These are phyloP conservation scores for Gallinago jamesoni DNA, from an alignment of 2,113 vertebrate species.

Conservation along the genomic window DNA sequence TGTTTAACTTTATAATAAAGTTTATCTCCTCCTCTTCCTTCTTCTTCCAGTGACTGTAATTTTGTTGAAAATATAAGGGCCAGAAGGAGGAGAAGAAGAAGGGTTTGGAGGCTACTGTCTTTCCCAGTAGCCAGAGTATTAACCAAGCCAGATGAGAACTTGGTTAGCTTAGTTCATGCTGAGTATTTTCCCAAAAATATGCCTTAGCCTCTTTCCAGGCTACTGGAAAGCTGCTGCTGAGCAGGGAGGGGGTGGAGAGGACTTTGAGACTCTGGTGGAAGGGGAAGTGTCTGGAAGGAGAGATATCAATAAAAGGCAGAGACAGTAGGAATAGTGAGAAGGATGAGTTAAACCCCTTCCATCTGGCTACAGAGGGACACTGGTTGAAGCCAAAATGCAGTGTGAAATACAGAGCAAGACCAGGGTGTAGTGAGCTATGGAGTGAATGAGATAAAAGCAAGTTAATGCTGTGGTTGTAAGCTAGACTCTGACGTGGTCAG, in stretches of 20 bases:
- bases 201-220: background rate
- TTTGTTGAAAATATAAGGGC: background rate
- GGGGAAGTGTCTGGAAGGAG: background rate
- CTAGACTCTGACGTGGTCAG: background rate
- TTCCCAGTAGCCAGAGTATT: background rate
- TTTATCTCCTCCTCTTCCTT: background rate
- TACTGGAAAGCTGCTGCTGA: background rate
- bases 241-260: background rate
- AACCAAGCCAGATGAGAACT: background rate
- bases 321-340: background rate
- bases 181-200: background rate
- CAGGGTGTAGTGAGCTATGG: background rate
- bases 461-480: background rate
- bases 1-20: background rate
- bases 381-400: background rate
- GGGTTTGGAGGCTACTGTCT: background rate
- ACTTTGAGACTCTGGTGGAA: background rate
- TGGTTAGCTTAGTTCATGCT: background rate
- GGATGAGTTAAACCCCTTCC: background rate
- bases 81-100: background rate
- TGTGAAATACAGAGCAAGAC: background rate
- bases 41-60: background rate
- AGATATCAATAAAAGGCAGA: background rate
- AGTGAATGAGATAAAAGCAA: background rate
- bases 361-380: background rate